A percentile compares a stretch with the other conserved stretches of the same genome.
phyloP scores from a whole-genome alignment of 2,113 vertebrate species.

The Peucedramus taeniatus region DNA sequence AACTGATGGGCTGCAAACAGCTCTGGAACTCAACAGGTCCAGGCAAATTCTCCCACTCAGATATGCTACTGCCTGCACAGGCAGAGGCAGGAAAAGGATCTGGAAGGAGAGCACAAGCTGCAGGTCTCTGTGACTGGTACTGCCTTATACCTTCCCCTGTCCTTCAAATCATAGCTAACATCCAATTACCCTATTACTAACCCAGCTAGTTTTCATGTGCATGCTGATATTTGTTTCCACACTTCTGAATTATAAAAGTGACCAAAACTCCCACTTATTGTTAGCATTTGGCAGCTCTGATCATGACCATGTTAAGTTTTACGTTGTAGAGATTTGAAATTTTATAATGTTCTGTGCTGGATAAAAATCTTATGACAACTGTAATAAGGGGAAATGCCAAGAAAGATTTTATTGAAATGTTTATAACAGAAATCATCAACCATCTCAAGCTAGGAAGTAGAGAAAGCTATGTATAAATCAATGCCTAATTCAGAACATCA shows the following conservation, averaged over 20 bases:
- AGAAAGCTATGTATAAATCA: background rate
- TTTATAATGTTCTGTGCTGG: background rate
- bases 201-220: background rate
- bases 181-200: background rate
- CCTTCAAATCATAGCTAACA: background rate
- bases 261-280: background rate
- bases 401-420: background rate
- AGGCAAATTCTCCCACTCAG: background rate
- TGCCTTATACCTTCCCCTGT: background rate
- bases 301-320: background rate
- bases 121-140: background rate
- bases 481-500: background rate
- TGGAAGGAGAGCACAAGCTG: background rate
- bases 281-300: background rate
- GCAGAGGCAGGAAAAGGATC: background rate
- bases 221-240: background rate
- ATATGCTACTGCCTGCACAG: background rate
- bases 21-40: fast-evolving
- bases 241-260: background rate
- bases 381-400: background rate
- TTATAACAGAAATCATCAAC: background rate
- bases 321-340: background rate
- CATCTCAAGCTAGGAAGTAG: background rate
- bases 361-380: background rate
- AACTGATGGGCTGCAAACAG: background rate